phyloP scores from a whole-genome alignment of 2,888 invertebrate genomes.

The Limenitis camilla region DNA sequence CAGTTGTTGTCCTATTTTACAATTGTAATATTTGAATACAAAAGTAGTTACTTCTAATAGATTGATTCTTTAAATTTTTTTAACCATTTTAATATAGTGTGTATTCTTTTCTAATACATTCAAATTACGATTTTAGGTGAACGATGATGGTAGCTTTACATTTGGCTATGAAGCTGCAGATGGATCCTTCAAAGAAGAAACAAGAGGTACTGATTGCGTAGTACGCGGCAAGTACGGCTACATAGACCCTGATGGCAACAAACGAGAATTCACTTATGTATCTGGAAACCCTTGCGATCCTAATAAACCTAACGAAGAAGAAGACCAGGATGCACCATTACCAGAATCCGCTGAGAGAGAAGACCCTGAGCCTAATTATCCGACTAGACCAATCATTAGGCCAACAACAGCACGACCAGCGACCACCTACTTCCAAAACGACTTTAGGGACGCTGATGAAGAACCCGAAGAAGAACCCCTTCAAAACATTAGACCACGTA shows the following conservation, averaged over 20 bases:
- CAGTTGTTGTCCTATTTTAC: too few relatives aligned
- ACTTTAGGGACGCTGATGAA: constrained; percentile 78
- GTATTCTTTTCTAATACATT: not conserved
- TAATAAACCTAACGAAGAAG: constrained; percentile 83
- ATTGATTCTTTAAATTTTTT: too few relatives aligned
- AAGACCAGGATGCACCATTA: constrained; percentile 70
- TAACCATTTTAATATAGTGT: not conserved
- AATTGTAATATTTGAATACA: too few relatives aligned
- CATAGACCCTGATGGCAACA: constrained; percentile 89
- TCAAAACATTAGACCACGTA: constrained; percentile 62
- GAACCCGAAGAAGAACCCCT: constrained; percentile 72
- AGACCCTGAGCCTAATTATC: constrained; percentile 78
- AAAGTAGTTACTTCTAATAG: too few relatives aligned
- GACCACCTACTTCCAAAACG: constrained; percentile 82
- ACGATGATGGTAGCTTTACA: constrained; percentile 88
- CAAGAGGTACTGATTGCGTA: constrained; percentile 88
- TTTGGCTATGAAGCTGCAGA: constrained; percentile 90
- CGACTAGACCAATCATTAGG: constrained; percentile 59
- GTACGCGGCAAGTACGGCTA: constrained; percentile 91
- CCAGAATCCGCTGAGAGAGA: constrained; percentile 76
- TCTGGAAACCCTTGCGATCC: constrained; percentile 91
- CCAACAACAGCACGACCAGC: constrained; percentile 72
- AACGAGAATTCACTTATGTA: constrained; percentile 89
- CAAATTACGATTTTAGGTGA: constrained; percentile 61
- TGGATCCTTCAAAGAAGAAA: constrained; percentile 90